These are phyloP conservation scores for Gambusia affinis DNA, from an alignment of 2,113 vertebrate genomes.

Conservation along the genomic window DNA sequence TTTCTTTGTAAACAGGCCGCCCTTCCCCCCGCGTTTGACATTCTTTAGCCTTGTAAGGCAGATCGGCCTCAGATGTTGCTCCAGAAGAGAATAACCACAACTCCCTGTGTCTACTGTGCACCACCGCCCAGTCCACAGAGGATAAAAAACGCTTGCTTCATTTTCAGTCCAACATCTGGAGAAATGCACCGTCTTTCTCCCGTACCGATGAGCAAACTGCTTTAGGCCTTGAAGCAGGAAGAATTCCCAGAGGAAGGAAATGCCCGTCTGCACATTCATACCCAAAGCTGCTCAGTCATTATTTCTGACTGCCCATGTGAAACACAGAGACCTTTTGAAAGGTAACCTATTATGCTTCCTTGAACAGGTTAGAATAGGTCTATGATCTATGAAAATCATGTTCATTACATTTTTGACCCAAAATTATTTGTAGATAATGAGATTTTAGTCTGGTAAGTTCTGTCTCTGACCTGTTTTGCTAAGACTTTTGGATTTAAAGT, in stretches of 20 bases:
- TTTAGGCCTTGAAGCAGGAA: slow-evolving; percentile 37
- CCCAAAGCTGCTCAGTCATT: slow-evolving; percentile 42
- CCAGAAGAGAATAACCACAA: slow-evolving; percentile 39
- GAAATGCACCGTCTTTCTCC: background rate
- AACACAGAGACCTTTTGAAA: slow-evolving; percentile 11
- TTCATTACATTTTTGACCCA: no score
- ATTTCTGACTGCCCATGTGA: slow-evolving; percentile 46
- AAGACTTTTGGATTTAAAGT: no score
- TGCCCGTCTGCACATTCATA: slow-evolving; percentile 62
- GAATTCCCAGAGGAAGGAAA: slow-evolving; percentile 64
- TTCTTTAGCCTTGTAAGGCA: slow-evolving; percentile 77
- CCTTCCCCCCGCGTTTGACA: slow-evolving; percentile 64
- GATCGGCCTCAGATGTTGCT: slow-evolving; percentile 56
- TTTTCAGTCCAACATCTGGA: slow-evolving; percentile 36
- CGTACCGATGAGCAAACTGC: slow-evolving; percentile 45
- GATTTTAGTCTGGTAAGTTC: no score
- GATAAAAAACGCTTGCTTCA: slow-evolving; percentile 8
- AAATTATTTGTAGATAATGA: no score
- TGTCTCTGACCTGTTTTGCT: no score
- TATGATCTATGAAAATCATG: no score
- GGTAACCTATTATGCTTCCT: no score
- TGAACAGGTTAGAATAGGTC: no score
- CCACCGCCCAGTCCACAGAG: slow-evolving; percentile 34
- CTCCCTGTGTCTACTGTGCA: slow-evolving; percentile 4
- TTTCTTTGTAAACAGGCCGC: slow-evolving; percentile 24